Conservation (phyloP, 2,888 invertebrate species). For the Aphelenchoides bicaudatus region DNA sequence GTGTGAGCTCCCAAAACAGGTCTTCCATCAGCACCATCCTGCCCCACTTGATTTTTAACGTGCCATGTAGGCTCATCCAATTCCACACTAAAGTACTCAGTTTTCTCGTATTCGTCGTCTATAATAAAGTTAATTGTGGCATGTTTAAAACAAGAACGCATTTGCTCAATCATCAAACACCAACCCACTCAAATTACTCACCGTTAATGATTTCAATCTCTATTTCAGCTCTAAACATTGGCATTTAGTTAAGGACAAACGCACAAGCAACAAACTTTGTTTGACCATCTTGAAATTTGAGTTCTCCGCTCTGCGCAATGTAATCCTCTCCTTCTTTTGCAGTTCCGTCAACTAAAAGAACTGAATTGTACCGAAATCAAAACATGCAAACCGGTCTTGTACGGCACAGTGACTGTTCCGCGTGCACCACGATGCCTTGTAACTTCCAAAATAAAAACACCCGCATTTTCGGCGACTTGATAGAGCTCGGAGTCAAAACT, state of each 20-base stretch:
- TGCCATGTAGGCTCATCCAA: constrained; percentile 76
- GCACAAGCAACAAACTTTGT: constrained; percentile 67
- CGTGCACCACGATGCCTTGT: constrained; percentile 73
- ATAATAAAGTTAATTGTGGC: constrained; percentile 75
- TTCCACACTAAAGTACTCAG: constrained; percentile 85
- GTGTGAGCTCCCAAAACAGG: constrained; percentile 82
- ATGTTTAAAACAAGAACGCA: neutral
- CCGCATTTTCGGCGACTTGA: constrained; percentile 70
- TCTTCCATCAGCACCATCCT: constrained; percentile 70
- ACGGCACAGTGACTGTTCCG: constrained; percentile 82
- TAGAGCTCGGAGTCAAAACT: constrained; percentile 75
- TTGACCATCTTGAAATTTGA: constrained; percentile 94
- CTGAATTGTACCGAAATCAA: too few species aligned
- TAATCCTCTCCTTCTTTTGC: constrained; percentile 75
- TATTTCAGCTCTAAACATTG: constrained; percentile 72
- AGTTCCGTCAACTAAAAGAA: constrained; percentile 85
- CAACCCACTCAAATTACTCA: constrained; percentile 68
- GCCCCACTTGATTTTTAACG: constrained; percentile 23
- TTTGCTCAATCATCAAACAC: neutral
- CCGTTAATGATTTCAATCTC: constrained; percentile 84
- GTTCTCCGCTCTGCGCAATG: constrained; percentile 73
- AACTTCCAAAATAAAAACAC: constrained; percentile 34
- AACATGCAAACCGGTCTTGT: too few species aligned
- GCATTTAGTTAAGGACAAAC: neutral
- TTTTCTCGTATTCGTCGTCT: constrained; percentile 74